Evolutionary conservation across 2,113 vertebrate genomes (phyloP), one percentile per base, ranked within the genome.

Genomic region (Engystomops pustulosus): DNA sequence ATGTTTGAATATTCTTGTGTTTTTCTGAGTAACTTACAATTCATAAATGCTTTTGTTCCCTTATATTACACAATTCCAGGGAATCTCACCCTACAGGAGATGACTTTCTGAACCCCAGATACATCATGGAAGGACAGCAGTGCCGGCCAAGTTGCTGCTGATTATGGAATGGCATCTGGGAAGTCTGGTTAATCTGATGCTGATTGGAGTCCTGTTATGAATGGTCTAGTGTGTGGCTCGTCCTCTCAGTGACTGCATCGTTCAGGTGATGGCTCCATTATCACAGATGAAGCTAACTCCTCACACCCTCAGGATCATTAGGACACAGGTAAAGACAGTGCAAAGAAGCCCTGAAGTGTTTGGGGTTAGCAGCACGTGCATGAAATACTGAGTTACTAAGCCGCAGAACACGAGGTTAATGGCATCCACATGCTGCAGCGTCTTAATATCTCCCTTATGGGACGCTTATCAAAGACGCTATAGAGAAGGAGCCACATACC

Each of bases 401-500:
- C 91, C 90, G 88, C 88, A 90, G 86, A 88, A 86, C 83, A 88
- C 89, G 84, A 86, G 88, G 87, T 88, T 93, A 93, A 93, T 93
- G 90, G 91, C 79, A 88, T 93, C 91, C 93, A 93, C 90, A 91
- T 93, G 93, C 89, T 89, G 34, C 81, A 80, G 85, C 86, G 87
- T 85, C 78, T 86, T 87, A 86, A 84, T 86, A 88, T 88, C 87
- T 87, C 88, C 86, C 87, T 88, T 89, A 89, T 91, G 93, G 93
- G 93, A 91, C 89, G 91, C 90, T 91, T 89, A 89, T 91, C 91
- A 82, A 90, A 84, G 67, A 77, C 30, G 58, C 58, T 20, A 53
- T 53, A 77, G 41, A 84, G 58, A 83, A 32, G 67, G 25, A 25
- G 44, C 44, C 58, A 25, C 71, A 77, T 77, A 84, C 81, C 58